A percentile compares a stretch with the other conserved stretches of the same genome.
phyloP scores from a whole-genome alignment of 53 echinoderm and acorn worm genomes.

The Crossaster papposus region DNA sequence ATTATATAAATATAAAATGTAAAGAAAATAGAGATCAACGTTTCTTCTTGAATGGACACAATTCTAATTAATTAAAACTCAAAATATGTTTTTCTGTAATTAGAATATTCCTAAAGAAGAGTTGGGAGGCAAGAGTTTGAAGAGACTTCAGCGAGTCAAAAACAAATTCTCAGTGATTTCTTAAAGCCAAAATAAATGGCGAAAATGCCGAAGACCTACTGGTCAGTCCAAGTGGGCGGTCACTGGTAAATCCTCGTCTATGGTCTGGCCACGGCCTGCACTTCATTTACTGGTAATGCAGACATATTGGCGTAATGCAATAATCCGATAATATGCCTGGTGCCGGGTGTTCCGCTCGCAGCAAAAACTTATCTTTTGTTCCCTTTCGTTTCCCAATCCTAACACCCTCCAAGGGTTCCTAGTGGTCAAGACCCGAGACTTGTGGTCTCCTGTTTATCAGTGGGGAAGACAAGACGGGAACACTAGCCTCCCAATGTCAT shows the following conservation, averaged over 20 bases:
- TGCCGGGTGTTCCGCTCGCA: neutral
- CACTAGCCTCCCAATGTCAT: conserved; percentile 43
- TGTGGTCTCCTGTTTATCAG: conserved; percentile 9
- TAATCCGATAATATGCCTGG: conserved; percentile 47
- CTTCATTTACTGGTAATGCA: neutral
- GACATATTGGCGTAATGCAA: conserved; percentile 28
- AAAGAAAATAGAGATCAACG: neutral
- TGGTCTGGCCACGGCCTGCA: neutral
- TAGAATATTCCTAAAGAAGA: no score
- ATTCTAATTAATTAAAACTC: neutral
- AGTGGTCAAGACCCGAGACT: conserved; percentile 42
- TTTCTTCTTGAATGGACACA: neutral
- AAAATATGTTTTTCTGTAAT: no score
- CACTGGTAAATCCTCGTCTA: neutral
- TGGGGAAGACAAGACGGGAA: neutral
- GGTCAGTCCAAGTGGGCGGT: neutral
- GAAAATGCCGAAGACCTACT: neutral
- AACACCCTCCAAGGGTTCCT: conserved; percentile 33
- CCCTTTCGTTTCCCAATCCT: neutral
- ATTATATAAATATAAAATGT: neutral
- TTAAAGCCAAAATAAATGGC: neutral
- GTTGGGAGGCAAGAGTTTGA: no score
- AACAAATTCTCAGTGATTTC: neutral
- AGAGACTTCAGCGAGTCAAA: neutral
- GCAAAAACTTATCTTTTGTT: neutral